Percentiles rank a stretch among this genome's conserved stretches.
Evolutionary conservation across 2,113 vertebrate genomes (phyloP).

Genomic region (Phodopus roborovskii): DNA sequence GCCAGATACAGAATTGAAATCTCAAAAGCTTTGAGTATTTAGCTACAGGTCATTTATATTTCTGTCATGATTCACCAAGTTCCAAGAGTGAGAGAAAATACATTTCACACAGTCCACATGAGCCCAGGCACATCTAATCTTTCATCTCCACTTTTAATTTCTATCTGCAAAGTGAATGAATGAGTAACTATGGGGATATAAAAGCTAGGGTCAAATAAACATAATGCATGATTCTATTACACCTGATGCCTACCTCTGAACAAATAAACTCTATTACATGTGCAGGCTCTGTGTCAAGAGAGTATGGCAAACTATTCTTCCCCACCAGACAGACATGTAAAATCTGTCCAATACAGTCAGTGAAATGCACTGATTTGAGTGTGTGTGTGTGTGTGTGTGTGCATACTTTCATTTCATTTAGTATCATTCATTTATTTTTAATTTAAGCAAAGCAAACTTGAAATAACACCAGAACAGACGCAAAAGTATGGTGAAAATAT

Average conservation of each 20-base stretch:
- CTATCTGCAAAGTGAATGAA: conserved; percentile 66
- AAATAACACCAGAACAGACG: conserved; percentile 63
- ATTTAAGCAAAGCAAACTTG: conserved; percentile 71
- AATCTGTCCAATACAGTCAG: conserved; percentile 46
- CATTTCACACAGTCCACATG: conserved; percentile 55
- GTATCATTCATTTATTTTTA: conserved; percentile 61
- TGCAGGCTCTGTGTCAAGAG: conserved; percentile 71
- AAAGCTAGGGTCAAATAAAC: conserved; percentile 72
- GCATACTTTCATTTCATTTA: conserved; percentile 62
- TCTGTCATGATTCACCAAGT: conserved; percentile 61
- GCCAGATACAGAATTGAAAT: conserved; percentile 38
- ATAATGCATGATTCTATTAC: conserved; percentile 66
- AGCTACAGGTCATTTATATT: conserved; percentile 52
- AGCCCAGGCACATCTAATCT: conserved; percentile 70
- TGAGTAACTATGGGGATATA: conserved; percentile 11
- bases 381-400: not conserved
- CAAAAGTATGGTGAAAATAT: conserved; percentile 47
- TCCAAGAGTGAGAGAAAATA: conserved; percentile 66
- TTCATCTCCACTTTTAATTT: conserved; percentile 70
- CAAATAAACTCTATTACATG: conserved; percentile 71
- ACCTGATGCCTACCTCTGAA: conserved; percentile 63
- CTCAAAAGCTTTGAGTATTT: conserved; percentile 45
- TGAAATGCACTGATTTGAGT: conserved; percentile 36
- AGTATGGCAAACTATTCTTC: conserved; percentile 55
- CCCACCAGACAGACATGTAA: conserved; percentile 28